Percentiles rank a stretch among this genome's conserved stretches.
Evolutionary conservation across 2,888 invertebrate species (phyloP).

Genomic region (Cyclophora punctaria): DNA sequence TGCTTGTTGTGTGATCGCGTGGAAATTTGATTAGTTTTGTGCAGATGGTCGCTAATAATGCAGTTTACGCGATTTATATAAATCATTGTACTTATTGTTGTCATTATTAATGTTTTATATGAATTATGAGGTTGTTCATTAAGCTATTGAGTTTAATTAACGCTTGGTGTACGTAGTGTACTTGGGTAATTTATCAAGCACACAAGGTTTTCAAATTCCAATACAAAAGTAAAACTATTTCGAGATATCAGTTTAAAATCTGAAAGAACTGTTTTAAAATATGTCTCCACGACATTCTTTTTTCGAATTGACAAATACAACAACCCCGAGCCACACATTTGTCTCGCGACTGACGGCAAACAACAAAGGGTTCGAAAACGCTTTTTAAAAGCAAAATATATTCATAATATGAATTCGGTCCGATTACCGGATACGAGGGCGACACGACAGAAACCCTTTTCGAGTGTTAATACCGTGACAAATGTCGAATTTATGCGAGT

Average conservation of each 20-base stretch:
- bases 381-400: constrained; percentile 44
- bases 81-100: constrained; percentile 39
- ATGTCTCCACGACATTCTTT: too few species aligned
- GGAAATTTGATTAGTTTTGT: constrained; percentile 69
- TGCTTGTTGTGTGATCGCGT: constrained; percentile 51
- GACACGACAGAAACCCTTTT: constrained; percentile 72
- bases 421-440: constrained; percentile 68
- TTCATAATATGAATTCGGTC: constrained; percentile 34
- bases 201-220: too few species aligned
- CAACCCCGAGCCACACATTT: constrained; percentile 10
- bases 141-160: too few species aligned
- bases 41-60: constrained; percentile 53
- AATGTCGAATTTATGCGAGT: constrained; percentile 70
- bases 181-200: too few species aligned
- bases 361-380: constrained; percentile 40
- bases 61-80: constrained; percentile 48
- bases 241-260: too few species aligned
- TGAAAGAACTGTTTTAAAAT: too few species aligned
- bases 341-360: constrained; percentile 30
- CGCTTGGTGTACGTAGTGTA: too few species aligned
- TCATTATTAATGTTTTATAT: constrained; percentile 12
- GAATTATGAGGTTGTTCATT: constrained; percentile 2
- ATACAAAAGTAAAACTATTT: too few species aligned
- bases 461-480: constrained; percentile 73
- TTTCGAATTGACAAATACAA: constrained; percentile 1